These are phyloP conservation scores for Phataginus tetradactyla DNA, from an alignment of 2,797 vertebrate species.

Conservation along the genomic window DNA sequence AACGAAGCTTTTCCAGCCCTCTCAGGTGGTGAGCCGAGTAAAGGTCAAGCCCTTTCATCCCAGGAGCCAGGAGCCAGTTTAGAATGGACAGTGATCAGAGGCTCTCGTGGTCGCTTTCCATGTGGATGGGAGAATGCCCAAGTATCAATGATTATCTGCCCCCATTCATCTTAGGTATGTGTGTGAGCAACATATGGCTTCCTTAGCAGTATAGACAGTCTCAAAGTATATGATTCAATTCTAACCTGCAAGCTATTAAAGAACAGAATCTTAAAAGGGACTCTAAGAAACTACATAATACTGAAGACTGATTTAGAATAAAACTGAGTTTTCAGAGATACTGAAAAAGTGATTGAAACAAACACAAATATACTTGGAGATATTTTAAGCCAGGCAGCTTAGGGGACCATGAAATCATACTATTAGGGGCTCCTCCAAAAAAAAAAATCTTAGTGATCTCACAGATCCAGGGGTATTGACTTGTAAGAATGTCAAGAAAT, in stretches of 20 bases:
- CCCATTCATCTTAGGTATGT: neutral
- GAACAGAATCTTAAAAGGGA: neutral
- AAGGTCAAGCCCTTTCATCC: neutral
- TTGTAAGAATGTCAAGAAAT: neutral
- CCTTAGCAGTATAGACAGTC: neutral
- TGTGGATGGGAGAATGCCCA: neutral
- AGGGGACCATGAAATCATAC: neutral
- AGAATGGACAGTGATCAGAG: neutral
- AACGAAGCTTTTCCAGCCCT: neutral
- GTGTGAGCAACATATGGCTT: neutral
- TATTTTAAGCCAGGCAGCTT: neutral
- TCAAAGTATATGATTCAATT: neutral
- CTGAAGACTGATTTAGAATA: slow-evolving; percentile 6
- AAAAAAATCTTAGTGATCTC: no score
- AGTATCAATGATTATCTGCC: neutral
- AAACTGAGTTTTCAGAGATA: slow-evolving; percentile 23
- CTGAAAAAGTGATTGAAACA: neutral
- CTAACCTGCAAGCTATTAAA: slow-evolving; percentile 11
- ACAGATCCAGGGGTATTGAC: neutral
- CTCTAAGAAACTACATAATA: neutral
- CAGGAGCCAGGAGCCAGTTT: neutral
- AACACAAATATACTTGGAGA: neutral
- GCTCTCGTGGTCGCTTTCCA: neutral
- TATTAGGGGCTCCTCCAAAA: neutral
- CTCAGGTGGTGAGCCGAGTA: rapidly evolving